Evolutionary conservation across 2,888 invertebrate genomes (phyloP), one percentile per base, ranked within the genome.

Genomic region (Melieria crassipennis): DNA sequence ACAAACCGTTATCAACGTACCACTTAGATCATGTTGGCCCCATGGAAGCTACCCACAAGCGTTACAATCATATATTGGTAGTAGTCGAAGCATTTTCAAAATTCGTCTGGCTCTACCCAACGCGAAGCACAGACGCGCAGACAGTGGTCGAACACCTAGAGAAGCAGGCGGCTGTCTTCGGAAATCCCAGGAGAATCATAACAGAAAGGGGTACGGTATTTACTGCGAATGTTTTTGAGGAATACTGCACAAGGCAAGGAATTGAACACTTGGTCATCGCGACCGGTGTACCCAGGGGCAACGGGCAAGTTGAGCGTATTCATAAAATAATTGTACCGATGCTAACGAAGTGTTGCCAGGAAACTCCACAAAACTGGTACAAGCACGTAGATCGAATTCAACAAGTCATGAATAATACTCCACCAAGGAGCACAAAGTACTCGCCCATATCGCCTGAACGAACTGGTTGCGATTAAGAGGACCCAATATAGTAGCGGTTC

Each of bases 11-110:
- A 16, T 16, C 16, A 16, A 16, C 82, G 0, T 80, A 77, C 6
- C 83, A 85, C 61, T 56, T 82, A 5, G 85, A 85, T 57, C 85
- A 86, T 60, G 56, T 86, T 3, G 84, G 84, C 5, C 83, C 84
- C 1, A 64, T 83, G 70, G 74, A 77, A 0, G 73, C 66, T 6
- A 84, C 83, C 0, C 77, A 75, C 4, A 84, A 83, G 68, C 65
- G 71, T 5, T 84, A 84, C 56, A 82, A 81, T 56, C 75, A 85
- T 61, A 80, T 85, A 1, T 75, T 85, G 30, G 70, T 81, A 6
- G 70, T 71, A 1, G 47, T 74, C 4, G 73, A 73, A 11, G 69
- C 58, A 9, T 71, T 82, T 62, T 81, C 82, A 0, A 85, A 85
- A 69, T 85, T 84, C 76, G 75, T 76, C 0, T 86, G 85, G 84